Conservation (phyloP, 2,888 invertebrate genomes). For the Coelopa pilipes region DNA sequence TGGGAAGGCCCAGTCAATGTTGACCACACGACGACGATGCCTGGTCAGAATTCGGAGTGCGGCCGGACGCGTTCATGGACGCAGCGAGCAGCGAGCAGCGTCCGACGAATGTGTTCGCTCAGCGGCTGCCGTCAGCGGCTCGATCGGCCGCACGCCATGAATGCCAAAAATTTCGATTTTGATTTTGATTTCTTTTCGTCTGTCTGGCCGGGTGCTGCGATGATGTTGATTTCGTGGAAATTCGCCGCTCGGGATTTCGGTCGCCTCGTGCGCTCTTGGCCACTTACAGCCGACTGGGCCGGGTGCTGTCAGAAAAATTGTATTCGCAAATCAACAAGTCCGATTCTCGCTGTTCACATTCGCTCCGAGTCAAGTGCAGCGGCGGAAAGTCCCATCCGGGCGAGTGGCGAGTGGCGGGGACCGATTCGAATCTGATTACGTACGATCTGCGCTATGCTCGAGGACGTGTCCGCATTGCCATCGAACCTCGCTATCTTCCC, state of each 20-base stretch:
- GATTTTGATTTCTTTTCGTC: neutral
- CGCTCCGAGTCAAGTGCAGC: too few species aligned
- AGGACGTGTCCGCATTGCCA: conserved; percentile 24
- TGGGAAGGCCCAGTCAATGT: too few species aligned
- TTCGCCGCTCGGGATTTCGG: neutral
- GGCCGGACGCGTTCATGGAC: too few species aligned
- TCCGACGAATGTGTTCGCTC: neutral
- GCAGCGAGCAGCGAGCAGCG: neutral
- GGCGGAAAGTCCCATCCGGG: neutral
- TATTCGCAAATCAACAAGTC: conserved; percentile 20
- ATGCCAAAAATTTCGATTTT: conserved; percentile 19
- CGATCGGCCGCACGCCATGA: conserved; percentile 21
- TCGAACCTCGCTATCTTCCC: conserved; percentile 7
- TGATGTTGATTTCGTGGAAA: conserved; percentile 2
- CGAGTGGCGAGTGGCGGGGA: too few species aligned
- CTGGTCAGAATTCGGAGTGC: neutral
- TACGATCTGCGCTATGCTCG: neutral
- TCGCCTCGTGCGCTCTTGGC: conserved; percentile 1
- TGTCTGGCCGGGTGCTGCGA: conserved; percentile 2
- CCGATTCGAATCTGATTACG: too few species aligned
- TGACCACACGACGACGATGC: neutral
- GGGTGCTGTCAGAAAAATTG: conserved; percentile 9
- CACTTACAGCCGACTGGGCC: neutral
- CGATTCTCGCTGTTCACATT: neutral
- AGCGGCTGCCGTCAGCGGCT: neutral